Base-by-base conservation (phyloP, 2,113 vertebrate genomes). In the Stigmatopora nigra region DNA sequence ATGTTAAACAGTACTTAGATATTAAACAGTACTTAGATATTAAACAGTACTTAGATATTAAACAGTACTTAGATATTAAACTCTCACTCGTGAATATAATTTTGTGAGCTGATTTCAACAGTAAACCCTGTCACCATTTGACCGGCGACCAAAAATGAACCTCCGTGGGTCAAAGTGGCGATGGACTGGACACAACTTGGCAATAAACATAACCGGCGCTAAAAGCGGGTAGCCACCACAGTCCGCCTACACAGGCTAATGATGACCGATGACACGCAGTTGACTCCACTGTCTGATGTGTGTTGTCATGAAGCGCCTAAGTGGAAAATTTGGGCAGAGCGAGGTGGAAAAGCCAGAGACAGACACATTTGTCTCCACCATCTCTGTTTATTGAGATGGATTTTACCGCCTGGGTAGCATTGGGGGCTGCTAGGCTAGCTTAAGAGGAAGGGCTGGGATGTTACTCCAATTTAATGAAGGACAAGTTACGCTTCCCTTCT, bases 381-480 rank as follows among this genome's bases (percentile, higher is more conserved):
- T 78, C 74, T 64, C 63, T 1, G 60, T 49, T 65, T 75, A 79
- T 67, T 72, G 56, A 59, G 53, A 80, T 67, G 5, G 17, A 52
- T 56, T 7, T 56, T 56, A 14, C 5, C n/a, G 3, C 51, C 58
- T 77, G 78, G 48, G 70, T 78, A 70, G 55, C 69, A 16, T 58
- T 22, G 36, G 61, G 73, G 76, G n/a, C n/a, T 60, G 71, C 71
- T 71, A 68, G 55, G 67, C 70, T 70, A 19, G 64, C 63, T 77
- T 61, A 64, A 65, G 64, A 71, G 68, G 70, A 72, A 79, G 48
- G 81, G 82, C 74, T 69, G 77, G 76, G 88, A 84, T 73, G 78
- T 78, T 83, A 64, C 69, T 56, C 63, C 71, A 78, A 72, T 85
- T 82, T 84, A 87, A 87, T 86, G 79, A 83, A 87, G 78, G 82